Evolutionary conservation across 2,888 invertebrate genomes (phyloP).

Genomic region (Margaritifera margaritifera): DNA sequence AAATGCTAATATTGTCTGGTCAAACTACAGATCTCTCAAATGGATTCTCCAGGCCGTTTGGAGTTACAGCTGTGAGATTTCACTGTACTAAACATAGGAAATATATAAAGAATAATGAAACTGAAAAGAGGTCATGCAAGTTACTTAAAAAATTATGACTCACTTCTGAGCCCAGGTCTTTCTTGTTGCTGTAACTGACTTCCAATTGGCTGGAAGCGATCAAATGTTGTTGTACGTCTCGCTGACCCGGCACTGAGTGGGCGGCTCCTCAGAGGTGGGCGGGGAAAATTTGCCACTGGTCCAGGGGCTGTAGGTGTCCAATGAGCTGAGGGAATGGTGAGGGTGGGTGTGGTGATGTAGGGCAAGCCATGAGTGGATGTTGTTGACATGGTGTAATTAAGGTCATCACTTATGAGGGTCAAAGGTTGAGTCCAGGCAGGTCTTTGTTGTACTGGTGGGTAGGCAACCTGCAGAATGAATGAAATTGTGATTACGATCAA

Average conservation of each 20-base stretch:
- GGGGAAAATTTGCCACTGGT: slow-evolving; percentile 45
- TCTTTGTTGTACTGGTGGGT: slow-evolving; percentile 61
- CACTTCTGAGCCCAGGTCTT: too few relatives aligned
- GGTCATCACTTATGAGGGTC: slow-evolving; percentile 43
- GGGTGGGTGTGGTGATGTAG: slow-evolving; percentile 42
- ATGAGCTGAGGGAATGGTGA: slow-evolving; percentile 40
- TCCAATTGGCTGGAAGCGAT: slow-evolving; percentile 38
- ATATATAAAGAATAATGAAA: too few relatives aligned
- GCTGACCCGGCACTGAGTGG: slow-evolving; percentile 68
- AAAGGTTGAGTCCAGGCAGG: slow-evolving; percentile 62
- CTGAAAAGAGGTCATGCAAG: too few relatives aligned
- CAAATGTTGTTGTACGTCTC: slow-evolving; percentile 28
- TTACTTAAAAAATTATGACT: too few relatives aligned
- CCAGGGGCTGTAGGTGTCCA: slow-evolving; percentile 43
- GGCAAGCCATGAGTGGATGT: slow-evolving; percentile 31
- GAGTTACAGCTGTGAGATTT: too few relatives aligned
- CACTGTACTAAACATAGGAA: too few relatives aligned
- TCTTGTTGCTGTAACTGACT: slow-evolving; percentile 18
- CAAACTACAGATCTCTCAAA: too few relatives aligned
- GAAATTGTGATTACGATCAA: neutral
- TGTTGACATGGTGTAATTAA: slow-evolving; percentile 13
- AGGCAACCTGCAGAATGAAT: slow-evolving; percentile 46
- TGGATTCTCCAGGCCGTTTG: too few relatives aligned
- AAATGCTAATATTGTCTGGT: too few relatives aligned
- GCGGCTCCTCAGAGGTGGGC: slow-evolving; percentile 62